A percentile compares a stretch with the other conserved stretches of the same genome.
Evolutionary conservation across 2,797 vertebrate genomes (phyloP).

Genomic region (Gambelia wislizenii): DNA sequence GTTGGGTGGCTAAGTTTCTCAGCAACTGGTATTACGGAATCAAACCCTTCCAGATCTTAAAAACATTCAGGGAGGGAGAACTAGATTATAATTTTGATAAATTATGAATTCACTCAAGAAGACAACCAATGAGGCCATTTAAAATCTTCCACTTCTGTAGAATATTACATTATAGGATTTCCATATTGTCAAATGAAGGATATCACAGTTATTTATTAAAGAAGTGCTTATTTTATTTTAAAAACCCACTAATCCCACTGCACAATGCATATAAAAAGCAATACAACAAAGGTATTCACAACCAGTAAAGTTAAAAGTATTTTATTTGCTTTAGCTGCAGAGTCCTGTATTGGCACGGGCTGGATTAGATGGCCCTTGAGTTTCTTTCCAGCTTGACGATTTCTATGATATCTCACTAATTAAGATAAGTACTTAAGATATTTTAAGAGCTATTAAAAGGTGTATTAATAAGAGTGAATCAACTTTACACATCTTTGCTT

Average conservation of each 20-base stretch:
- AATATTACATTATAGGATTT: neutral
- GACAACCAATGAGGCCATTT: slow-evolving; percentile 47
- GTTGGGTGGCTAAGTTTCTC: slow-evolving; percentile 97
- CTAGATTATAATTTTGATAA: slow-evolving; percentile 41
- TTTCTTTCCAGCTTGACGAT: too few species aligned
- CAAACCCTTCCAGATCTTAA: slow-evolving; percentile 94
- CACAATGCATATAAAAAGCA: neutral
- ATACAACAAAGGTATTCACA: neutral
- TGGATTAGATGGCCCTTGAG: too few species aligned
- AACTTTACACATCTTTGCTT: neutral
- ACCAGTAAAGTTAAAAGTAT: too few species aligned
- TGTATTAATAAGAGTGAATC: neutral
- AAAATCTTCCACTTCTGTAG: neutral
- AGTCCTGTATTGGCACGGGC: too few species aligned
- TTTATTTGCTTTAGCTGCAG: too few species aligned
- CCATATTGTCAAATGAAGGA: neutral
- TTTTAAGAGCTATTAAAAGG: neutral
- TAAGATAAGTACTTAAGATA: too few species aligned
- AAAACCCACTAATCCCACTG: neutral
- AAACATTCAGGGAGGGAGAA: slow-evolving; percentile 71
- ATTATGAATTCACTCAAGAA: slow-evolving; percentile 51
- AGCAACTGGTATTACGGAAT: slow-evolving; percentile 88
- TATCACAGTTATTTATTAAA: neutral
- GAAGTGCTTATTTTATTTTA: neutral
- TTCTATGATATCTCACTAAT: too few species aligned